Percentiles rank a stretch among this genome's conserved stretches.
These are phyloP conservation scores for Pseudomyrmex sp. DNA, from an alignment of 1,140 invertebrate species.

Conservation along the genomic window DNA sequence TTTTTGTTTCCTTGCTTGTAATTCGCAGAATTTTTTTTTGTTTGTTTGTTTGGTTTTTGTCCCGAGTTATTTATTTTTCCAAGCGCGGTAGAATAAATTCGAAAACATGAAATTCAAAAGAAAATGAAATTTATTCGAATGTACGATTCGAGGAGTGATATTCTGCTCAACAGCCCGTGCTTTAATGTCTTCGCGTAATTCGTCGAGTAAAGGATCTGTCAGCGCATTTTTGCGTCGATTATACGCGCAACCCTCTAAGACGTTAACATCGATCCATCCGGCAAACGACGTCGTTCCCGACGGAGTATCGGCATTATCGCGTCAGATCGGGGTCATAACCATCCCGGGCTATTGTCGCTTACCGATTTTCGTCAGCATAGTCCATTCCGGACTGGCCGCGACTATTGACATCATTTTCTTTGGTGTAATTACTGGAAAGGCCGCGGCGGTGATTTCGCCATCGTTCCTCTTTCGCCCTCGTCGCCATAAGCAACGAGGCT, in stretches of 20 bases:
- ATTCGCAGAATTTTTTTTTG: constrained; percentile 8
- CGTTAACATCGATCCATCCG: constrained; percentile 39
- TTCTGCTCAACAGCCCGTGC: constrained; percentile 30
- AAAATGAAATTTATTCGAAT: background rate
- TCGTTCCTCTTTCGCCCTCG: background rate
- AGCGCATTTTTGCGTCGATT: constrained; percentile 55
- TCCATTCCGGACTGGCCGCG: constrained; percentile 24
- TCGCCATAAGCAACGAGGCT: constrained; percentile 56
- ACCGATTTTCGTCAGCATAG: constrained; percentile 68
- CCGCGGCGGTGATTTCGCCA: constrained; percentile 63
- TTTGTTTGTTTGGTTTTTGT: background rate
- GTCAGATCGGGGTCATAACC: constrained; percentile 68
- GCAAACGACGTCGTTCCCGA: constrained; percentile 53
- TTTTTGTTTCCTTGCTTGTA: constrained; percentile 28
- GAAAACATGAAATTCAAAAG: background rate
- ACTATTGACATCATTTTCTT: constrained; percentile 72
- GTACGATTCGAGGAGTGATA: background rate
- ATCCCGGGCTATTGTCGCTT: constrained; percentile 60
- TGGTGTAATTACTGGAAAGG: constrained; percentile 71
- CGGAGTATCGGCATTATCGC: constrained; percentile 69
- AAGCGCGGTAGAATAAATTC: background rate
- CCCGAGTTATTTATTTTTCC: constrained; percentile 23
- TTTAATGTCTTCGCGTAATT: constrained; percentile 26
- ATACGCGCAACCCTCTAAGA: constrained; percentile 18
- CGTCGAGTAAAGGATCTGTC: constrained; percentile 31